Conservation (phyloP, 2,797 vertebrate genomes). For the Sphaeramia orbicularis region DNA sequence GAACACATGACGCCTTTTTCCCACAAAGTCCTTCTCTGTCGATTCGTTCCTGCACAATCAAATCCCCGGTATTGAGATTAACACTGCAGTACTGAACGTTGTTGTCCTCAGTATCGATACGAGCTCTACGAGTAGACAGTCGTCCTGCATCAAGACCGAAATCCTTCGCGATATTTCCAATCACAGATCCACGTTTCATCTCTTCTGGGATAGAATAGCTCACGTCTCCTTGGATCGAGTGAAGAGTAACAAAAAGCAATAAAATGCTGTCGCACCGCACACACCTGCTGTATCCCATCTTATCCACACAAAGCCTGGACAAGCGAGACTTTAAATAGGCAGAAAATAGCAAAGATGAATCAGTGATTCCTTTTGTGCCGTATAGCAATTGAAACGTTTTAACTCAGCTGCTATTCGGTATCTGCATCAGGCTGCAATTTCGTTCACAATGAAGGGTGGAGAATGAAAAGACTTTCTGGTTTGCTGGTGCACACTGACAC, state of each 20-base stretch:
- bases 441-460: background rate
- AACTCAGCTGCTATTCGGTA: no score
- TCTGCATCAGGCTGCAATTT: background rate
- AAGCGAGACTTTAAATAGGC: no score
- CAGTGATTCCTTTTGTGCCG: no score
- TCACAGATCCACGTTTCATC: slow-evolving; percentile 42
- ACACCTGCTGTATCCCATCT: slow-evolving; percentile 32
- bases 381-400: no score
- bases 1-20: slow-evolving; percentile 53
- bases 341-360: no score
- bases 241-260: no score
- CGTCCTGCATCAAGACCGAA: slow-evolving; percentile 26
- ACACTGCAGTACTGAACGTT: slow-evolving; percentile 54
- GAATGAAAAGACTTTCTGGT: background rate
- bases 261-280: background rate
- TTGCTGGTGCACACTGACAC: slow-evolving; percentile 13
- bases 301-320: no score
- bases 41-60: slow-evolving; percentile 57
- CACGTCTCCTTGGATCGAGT: slow-evolving; percentile 58
- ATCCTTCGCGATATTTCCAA: slow-evolving; percentile 63
- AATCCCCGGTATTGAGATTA: slow-evolving; percentile 57
- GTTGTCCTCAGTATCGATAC: slow-evolving; percentile 49
- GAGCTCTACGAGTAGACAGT: slow-evolving; percentile 54
- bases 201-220: slow-evolving; percentile 53
- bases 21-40: slow-evolving; percentile 72